phyloP scores from a whole-genome alignment of 2,797 vertebrate species.

The Gallinago solitaria region DNA sequence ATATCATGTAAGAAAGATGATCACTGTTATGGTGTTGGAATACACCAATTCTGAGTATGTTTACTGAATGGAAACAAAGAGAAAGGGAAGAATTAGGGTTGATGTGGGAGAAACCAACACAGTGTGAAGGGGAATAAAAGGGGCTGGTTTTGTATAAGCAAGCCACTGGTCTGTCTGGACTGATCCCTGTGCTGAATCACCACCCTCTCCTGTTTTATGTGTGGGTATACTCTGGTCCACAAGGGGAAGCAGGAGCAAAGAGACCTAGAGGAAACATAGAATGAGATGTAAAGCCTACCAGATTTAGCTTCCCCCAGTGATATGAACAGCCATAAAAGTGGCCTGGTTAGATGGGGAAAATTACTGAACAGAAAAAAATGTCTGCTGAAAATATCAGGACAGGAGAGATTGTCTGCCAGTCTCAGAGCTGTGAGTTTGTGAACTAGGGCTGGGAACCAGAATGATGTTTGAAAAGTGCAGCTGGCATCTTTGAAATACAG shows the following conservation, averaged over 20 bases:
- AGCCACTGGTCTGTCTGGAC: neutral
- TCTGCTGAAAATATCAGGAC: neutral
- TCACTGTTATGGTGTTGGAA: neutral
- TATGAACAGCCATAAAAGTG: neutral
- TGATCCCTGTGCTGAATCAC: neutral
- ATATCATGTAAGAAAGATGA: neutral
- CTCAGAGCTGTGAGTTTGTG: neutral
- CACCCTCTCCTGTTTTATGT: neutral
- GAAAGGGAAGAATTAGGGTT: neutral
- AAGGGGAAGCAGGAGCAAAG: neutral
- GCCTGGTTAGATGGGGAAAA: neutral
- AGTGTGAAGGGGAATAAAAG: neutral
- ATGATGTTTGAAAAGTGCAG: neutral
- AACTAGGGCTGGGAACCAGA: neutral
- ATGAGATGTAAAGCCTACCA: neutral
- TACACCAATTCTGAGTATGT: fast-evolving
- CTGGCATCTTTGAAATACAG: neutral
- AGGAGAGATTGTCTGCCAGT: neutral
- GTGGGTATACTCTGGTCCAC: neutral
- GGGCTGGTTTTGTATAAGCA: neutral
- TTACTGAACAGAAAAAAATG: neutral
- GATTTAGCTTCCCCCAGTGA: neutral
- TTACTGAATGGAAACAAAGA: neutral
- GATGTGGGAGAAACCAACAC: neutral
- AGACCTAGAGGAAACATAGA: neutral